Percentiles rank a stretch among this genome's conserved stretches.
Evolutionary conservation across 2,113 vertebrate species (phyloP).

Genomic region (Pandion haliaetus): DNA sequence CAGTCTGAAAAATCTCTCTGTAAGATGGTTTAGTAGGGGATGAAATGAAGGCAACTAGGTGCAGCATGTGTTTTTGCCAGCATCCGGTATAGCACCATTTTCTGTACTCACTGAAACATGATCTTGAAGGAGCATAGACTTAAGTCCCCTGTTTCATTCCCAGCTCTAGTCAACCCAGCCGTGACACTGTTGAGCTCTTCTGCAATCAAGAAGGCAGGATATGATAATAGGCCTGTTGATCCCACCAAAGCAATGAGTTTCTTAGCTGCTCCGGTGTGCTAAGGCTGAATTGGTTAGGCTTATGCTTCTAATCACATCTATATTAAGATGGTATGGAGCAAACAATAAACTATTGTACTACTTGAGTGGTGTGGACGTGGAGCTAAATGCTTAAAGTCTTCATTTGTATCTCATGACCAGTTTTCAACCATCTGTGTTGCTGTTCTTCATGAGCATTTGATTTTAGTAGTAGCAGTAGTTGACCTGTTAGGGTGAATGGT

Average conservation of each 20-base stretch:
- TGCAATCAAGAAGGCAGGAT: background rate
- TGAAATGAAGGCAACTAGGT: background rate
- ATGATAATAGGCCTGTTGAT: background rate
- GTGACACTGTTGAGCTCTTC: background rate
- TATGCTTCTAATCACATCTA: background rate
- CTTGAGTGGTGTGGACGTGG: background rate
- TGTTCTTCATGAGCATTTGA: background rate
- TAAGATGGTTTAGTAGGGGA: background rate
- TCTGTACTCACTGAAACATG: background rate
- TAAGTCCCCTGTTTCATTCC: background rate
- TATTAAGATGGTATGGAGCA: background rate
- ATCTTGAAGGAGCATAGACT: background rate
- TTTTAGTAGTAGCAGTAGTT: background rate
- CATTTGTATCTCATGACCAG: background rate
- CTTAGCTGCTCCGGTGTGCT: background rate
- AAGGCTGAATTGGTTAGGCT: background rate
- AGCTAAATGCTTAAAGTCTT: background rate
- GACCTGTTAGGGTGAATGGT: background rate
- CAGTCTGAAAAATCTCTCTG: background rate
- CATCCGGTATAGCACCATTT: background rate
- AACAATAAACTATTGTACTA: background rate
- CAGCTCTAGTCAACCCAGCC: background rate
- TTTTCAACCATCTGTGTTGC: background rate
- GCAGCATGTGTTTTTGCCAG: background rate
- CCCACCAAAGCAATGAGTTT: background rate